Evolutionary conservation across 53 echinoderm and acorn worm species (phyloP).

Genomic region (Antedon mediterranea): DNA sequence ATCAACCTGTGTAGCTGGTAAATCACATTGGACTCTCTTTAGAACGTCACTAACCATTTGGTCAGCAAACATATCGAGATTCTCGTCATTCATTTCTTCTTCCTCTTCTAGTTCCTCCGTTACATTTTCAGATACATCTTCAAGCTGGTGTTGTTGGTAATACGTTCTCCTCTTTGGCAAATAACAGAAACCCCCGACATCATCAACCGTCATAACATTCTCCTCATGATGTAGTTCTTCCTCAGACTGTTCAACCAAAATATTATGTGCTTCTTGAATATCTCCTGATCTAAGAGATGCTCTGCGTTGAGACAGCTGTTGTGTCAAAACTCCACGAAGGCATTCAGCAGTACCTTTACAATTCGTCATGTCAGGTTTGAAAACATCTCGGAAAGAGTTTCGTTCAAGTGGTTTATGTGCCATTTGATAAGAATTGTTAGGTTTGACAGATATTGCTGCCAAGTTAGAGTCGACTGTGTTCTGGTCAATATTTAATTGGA

Average conservation of each 20-base stretch:
- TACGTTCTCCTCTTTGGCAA: slow-evolving; percentile 36
- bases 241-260: neutral
- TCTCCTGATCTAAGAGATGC: slow-evolving; percentile 49
- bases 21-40: neutral
- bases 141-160: slow-evolving; percentile 7
- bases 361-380: slow-evolving; percentile 83
- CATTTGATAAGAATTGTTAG: slow-evolving; percentile 12
- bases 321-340: slow-evolving; percentile 10
- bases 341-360: slow-evolving; percentile 68
- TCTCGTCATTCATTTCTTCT: neutral
- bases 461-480: slow-evolving; percentile 50
- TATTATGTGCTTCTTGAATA: neutral
- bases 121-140: slow-evolving; percentile 8
- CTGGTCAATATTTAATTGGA: slow-evolving; percentile 38
- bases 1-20: neutral
- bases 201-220: slow-evolving; percentile 30
- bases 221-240: neutral
- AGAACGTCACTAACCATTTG: neutral
- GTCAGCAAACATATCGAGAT: neutral
- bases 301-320: slow-evolving; percentile 13
- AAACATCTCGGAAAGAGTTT: slow-evolving; percentile 90
- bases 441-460: slow-evolving; percentile 62
- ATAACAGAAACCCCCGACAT: slow-evolving; percentile 66
- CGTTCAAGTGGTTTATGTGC: slow-evolving; percentile 33
- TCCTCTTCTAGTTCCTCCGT: slow-evolving; percentile 13